These are phyloP conservation scores for Chironomus riparius DNA, from an alignment of 2,888 invertebrate genomes.

Conservation along the genomic window DNA sequence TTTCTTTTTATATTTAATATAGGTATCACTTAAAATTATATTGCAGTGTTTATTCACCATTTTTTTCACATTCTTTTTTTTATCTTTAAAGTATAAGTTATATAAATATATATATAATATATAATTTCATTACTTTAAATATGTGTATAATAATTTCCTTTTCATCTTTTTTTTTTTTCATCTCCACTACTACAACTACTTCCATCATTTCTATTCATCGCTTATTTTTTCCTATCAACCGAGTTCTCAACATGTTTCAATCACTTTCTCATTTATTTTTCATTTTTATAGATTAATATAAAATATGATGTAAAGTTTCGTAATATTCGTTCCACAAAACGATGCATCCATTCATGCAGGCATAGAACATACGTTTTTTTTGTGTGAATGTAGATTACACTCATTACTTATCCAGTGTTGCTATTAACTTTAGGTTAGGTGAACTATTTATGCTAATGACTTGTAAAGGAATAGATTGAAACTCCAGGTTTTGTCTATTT, in stretches of 20 bases:
- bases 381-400: neutral
- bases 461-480: too few species aligned
- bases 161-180: too few species aligned
- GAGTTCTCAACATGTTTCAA: neutral
- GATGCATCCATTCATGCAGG: conserved; percentile 18
- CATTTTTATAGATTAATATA: neutral
- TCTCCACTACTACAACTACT: too few species aligned
- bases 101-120: conserved; percentile 1
- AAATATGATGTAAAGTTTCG: conserved; percentile 7
- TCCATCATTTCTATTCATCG: neutral
- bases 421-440: too few species aligned
- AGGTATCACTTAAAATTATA: conserved; percentile 24
- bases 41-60: conserved; percentile 21
- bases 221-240: neutral
- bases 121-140: conserved; percentile 5
- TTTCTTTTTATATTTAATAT: conserved; percentile 1
- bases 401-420: neutral
- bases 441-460: too few species aligned
- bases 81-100: conserved; percentile 15
- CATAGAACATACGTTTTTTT: neutral
- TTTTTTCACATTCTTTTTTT: neutral
- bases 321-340: neutral
- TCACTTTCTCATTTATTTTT: neutral
- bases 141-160: neutral
- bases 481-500: too few species aligned